Conservation (phyloP, 2,113 vertebrate genomes). For the Cairina moschata region DNA sequence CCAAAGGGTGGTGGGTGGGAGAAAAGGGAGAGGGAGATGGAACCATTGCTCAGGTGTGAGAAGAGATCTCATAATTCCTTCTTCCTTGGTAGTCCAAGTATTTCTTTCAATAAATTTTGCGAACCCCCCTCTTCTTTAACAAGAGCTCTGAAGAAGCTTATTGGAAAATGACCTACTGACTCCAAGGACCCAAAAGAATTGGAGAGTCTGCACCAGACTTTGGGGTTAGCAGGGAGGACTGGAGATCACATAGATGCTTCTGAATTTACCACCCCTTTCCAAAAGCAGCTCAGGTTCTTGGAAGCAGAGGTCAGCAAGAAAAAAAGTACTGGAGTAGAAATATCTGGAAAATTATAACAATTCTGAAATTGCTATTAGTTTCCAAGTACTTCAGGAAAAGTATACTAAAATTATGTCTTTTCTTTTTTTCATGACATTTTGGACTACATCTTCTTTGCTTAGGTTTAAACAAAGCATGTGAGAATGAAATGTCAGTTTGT, state of each 20-base stretch:
- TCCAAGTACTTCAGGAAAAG: background rate
- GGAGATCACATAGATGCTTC: background rate
- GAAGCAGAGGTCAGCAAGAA: background rate
- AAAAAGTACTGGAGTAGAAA: background rate
- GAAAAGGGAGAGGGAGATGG: background rate
- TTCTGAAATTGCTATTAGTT: background rate
- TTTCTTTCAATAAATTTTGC: background rate
- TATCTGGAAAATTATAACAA: background rate
- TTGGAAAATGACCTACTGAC: background rate
- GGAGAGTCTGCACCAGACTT: background rate
- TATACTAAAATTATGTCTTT: background rate
- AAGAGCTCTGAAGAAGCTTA: accelerated
- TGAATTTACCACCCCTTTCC: background rate
- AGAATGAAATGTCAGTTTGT: background rate
- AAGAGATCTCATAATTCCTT: background rate
- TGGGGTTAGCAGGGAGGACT: background rate
- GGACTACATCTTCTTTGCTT: background rate
- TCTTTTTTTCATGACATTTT: background rate
- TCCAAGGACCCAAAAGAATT: background rate
- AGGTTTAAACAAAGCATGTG: background rate
- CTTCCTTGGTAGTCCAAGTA: background rate
- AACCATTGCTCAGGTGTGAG: background rate
- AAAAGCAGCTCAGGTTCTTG: background rate
- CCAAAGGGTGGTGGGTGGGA: background rate
- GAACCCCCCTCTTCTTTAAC: background rate